Base-by-base conservation (phyloP, 2,113 vertebrate species). In the Chloropsis hardwickii region DNA sequence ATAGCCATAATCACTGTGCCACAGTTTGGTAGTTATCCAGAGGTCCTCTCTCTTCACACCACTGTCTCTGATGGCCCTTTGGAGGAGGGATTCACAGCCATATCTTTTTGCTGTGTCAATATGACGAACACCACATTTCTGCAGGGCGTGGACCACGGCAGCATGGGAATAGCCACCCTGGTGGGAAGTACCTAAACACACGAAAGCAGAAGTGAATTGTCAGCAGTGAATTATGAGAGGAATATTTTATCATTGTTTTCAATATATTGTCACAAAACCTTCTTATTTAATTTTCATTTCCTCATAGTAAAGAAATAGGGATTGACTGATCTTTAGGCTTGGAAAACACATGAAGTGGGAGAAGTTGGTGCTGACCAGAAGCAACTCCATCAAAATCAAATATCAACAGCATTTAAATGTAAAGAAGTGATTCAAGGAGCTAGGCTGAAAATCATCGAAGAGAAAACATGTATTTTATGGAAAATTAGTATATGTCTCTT, bases 21-120 rank as follows among this genome's bases (percentile, higher is more conserved):
- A 99, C 47, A 98, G 97, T 69, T 99, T 98, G 80, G 97, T 98
- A 12, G 98, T 99, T 96, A 99, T 88, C 98, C 98, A 99, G 56
- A 99, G 95, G 18, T 98, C 93, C 54, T 98, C 95, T 33, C 94
- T 71, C 29, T 96, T 95, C 48, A 98, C 71, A 12, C 86, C 95
- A 23, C 98, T 98, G 39, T 98, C 98, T 65, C 33, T 39, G 40
- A 99, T 94, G 27, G 98, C 97, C 83, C 97, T 88, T 4, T 95
- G 97, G 60, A 99, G 97, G 19, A 98, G 61, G 44, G 93, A 91
- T 76, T 99, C 98, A 81, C 98, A 98, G 76, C 97, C 91, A 0
- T 98, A 99, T 25, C 96, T 95, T 73, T 98, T 98, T 40, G 98
- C 98, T 24, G 98, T 98, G 95, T 98, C 98, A 61, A 98, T 98